A percentile compares a stretch with the other conserved stretches of the same genome.
Conservation (phyloP, 2,888 invertebrate genomes). For the Andrena camellia region DNA sequence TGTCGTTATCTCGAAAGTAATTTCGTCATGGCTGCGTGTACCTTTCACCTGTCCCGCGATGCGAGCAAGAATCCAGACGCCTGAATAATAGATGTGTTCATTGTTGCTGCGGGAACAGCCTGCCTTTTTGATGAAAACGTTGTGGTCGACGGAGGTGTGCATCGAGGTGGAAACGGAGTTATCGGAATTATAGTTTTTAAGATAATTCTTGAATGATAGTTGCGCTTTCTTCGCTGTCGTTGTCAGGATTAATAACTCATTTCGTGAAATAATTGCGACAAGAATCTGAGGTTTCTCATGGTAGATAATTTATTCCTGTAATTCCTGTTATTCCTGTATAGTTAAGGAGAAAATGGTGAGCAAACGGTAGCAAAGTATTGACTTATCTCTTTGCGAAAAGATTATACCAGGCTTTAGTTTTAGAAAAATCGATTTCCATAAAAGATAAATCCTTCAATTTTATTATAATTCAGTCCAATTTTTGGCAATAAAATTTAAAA, state of each 20-base stretch:
- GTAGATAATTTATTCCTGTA: not conserved
- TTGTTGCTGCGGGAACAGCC: conserved; percentile 27
- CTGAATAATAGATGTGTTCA: conserved; percentile 29
- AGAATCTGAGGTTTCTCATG: not conserved
- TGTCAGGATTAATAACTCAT: not conserved
- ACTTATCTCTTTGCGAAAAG: not conserved
- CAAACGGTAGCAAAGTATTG: no score
- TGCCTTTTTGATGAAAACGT: conserved; percentile 12
- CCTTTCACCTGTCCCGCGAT: conserved; percentile 50
- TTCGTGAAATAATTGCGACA: not conserved
- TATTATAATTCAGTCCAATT: no score
- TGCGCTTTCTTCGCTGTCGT: not conserved
- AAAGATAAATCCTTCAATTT: no score
- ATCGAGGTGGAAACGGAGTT: not conserved
- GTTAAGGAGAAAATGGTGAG: not conserved
- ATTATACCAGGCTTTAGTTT: no score
- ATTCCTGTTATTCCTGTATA: not conserved
- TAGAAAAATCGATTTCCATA: no score
- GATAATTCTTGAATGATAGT: not conserved
- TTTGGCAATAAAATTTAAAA: no score
- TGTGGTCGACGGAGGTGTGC: not conserved
- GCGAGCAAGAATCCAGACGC: conserved; percentile 10
- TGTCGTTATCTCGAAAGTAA: conserved; percentile 47
- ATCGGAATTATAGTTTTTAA: not conserved
- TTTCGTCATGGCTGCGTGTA: conserved; percentile 24